phyloP scores from a whole-genome alignment of 2,113 vertebrate genomes.

The Perca schrenkii region DNA sequence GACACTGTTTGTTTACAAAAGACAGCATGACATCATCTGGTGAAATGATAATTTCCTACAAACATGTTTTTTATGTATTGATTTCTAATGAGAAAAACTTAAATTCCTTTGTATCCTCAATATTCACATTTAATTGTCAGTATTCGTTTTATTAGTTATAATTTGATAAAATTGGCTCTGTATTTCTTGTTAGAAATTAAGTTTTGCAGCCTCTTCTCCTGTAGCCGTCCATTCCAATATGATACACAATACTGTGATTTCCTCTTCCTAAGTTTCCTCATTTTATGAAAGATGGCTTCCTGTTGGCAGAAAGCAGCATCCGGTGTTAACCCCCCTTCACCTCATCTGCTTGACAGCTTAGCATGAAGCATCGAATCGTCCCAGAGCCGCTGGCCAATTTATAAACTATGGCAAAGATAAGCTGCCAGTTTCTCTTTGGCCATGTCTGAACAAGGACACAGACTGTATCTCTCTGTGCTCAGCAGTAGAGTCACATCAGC shows the following conservation, averaged over 20 bases:
- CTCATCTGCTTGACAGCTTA: conserved; percentile 36
- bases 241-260: conserved; percentile 49
- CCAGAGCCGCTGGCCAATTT: conserved; percentile 55
- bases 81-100: neutral
- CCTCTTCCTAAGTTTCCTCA: conserved; percentile 20
- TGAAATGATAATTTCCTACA: neutral
- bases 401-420: conserved; percentile 69
- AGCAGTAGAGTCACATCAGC: conserved; percentile 48
- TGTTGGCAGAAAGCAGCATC: conserved; percentile 36
- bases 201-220: neutral
- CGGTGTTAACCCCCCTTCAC: conserved; percentile 19
- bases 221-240: conserved; percentile 39
- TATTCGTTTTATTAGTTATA: neutral
- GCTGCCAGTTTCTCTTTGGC: conserved; percentile 45
- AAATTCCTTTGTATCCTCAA: neutral
- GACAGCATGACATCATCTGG: neutral
- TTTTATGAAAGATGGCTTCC: conserved; percentile 57
- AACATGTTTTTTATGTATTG: neutral
- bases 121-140: neutral
- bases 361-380: conserved; percentile 23
- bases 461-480: conserved; percentile 51
- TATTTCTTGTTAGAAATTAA: neutral
- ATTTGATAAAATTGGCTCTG: neutral
- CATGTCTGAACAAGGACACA: conserved; percentile 46
- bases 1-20: conserved; percentile 57